These are phyloP conservation scores for Sprattus sprattus DNA, from an alignment of 2,113 vertebrate species.

Conservation along the genomic window DNA sequence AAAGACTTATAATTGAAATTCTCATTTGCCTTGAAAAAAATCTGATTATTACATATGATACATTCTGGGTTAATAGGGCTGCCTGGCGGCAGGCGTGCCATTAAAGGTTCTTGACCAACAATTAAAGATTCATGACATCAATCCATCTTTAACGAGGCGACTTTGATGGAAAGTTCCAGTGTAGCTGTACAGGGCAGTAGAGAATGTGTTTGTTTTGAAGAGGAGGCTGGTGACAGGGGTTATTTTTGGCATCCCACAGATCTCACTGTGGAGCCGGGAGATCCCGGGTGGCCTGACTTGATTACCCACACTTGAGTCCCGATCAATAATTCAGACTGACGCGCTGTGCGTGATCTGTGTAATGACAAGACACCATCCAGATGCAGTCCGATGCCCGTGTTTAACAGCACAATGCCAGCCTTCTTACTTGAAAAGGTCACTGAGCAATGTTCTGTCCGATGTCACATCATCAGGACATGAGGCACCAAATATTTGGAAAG, in stretches of 20 bases:
- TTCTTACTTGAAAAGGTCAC: conserved; percentile 10
- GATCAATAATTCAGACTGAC: conserved; percentile 5
- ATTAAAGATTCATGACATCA: conserved; percentile 67
- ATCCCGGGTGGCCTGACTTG: background rate
- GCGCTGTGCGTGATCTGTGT: background rate
- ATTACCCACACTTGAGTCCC: background rate
- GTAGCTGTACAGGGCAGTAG: conserved; percentile 5
- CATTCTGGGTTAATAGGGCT: background rate
- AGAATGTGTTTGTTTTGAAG: conserved; percentile 23
- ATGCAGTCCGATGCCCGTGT: background rate
- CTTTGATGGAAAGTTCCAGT: conserved; percentile 68
- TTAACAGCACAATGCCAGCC: background rate
- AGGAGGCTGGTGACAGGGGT: background rate
- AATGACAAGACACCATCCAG: conserved; percentile 17
- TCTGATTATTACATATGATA: background rate
- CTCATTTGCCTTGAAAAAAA: background rate
- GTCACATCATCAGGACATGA: background rate
- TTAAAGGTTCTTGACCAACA: conserved; percentile 53
- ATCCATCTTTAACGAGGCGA: conserved; percentile 65
- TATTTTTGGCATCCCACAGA: conserved; percentile 6
- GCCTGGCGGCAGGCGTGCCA: background rate
- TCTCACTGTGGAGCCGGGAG: background rate
- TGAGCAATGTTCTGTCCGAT: background rate
- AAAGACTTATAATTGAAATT: background rate
- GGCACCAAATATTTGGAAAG: background rate